A percentile compares a stretch with the other conserved stretches of the same genome.
phyloP scores from a whole-genome alignment of 2,113 vertebrate species.

The Bubalus kerabau region DNA sequence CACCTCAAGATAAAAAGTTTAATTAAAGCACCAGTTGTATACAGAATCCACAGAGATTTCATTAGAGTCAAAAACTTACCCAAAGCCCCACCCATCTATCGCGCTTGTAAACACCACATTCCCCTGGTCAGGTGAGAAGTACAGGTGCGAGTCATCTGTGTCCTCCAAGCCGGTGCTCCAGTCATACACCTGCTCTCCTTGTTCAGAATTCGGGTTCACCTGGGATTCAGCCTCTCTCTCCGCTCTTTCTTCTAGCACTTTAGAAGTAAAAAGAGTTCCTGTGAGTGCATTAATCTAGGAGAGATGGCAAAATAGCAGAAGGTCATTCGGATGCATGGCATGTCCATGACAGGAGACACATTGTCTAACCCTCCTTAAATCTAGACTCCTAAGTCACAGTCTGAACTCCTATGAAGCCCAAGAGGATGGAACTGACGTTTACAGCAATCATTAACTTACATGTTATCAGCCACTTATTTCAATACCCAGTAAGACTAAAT shows the following conservation, averaged over 20 bases:
- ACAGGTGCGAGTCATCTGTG: conserved; percentile 93
- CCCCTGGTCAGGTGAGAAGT: conserved; percentile 96
- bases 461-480: neutral
- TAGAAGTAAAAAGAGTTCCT: conserved; percentile 92
- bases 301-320: conserved; percentile 41
- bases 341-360: fast-evolving
- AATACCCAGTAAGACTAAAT: neutral
- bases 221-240: conserved; percentile 82
- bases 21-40: neutral
- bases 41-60: neutral
- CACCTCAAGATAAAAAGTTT: neutral
- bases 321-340: conserved; percentile 17
- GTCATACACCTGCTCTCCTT: conserved; percentile 89
- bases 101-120: conserved; percentile 96
- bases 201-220: conserved; percentile 17
- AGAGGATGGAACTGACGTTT: neutral
- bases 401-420: neutral
- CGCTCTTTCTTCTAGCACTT: conserved; percentile 95
- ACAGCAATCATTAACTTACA: neutral
- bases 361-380: neutral
- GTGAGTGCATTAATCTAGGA: conserved; percentile 95
- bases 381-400: neutral
- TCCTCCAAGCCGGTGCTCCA: conserved; percentile 95
- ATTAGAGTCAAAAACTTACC: conserved; percentile 78
- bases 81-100: conserved; percentile 97